Evolutionary conservation across 1,140 invertebrate species (phyloP), one percentile per base, ranked within the genome.

Genomic region (Camponotus vicinus): DNA sequence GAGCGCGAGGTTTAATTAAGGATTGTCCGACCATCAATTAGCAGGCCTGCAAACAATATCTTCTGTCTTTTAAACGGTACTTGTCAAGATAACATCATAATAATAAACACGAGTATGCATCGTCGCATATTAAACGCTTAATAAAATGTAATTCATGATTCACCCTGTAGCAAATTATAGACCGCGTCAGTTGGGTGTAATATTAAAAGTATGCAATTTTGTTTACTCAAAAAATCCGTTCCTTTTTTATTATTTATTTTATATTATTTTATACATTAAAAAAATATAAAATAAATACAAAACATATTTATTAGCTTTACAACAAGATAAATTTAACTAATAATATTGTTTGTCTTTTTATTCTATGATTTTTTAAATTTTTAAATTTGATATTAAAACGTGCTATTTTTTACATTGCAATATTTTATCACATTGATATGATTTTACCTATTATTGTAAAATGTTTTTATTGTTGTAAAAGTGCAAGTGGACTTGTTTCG

Each of bases 131-230:
- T 59, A 67, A 55, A 45, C 4, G 61, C n/a, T 76, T 67, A 75
- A 67, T 84, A 55, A n/a, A 45, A 42, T 52, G n/a, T 49, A 64
- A 18, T 79, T 78, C 66, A 49, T 78, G 32, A 61, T 21, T 61
- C 27, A 63, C 4, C 9, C 59, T 27, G n/a, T 66, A 66, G 61
- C 2, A 52, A 52, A 52, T 52, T 61, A 34, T 11, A 27, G 27
- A 32, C 1, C 40, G 57, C 37, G 21, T 40, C 21, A n/a, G n/a
- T 13, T 13, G 13, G 7, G 6, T 8, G 15, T 9, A 15, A 77
- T 4, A 11, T 8, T 34, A 77, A 34, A 49, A 15, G 15, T 15
- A n/a, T 63, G 57, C 21, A 15, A 42, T 15, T 32, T 55, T 52
- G 49, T 52, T 76, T 61, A 21, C 8, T 76, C 15, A 18, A 37